phyloP scores from a whole-genome alignment of 2,797 vertebrate genomes.

The Muraenolepis orangiensis region DNA sequence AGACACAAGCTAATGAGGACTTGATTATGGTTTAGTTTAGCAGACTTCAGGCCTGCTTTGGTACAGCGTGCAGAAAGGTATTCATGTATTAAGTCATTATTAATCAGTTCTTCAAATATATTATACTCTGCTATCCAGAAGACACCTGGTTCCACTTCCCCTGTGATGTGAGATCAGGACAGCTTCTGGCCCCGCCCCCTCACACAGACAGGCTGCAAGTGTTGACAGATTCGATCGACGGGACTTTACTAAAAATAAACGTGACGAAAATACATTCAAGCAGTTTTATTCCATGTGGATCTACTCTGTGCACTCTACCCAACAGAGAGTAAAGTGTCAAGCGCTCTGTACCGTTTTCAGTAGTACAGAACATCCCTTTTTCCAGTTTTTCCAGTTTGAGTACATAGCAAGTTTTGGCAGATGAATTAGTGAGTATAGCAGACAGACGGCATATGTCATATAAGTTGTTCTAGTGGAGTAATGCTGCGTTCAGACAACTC shows the following conservation, averaged over 20 bases:
- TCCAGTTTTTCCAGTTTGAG: slow-evolving; percentile 24
- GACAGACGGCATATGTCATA: too few species aligned
- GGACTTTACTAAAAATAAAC: background rate
- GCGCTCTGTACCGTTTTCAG: slow-evolving; percentile 1
- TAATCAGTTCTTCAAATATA: background rate
- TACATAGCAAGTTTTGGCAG: slow-evolving; percentile 58
- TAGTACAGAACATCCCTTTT: background rate
- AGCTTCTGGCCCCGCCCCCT: background rate
- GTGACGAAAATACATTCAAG: slow-evolving; percentile 11
- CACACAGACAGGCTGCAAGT: background rate
- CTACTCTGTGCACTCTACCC: background rate
- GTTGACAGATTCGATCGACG: background rate
- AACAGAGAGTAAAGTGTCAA: background rate
- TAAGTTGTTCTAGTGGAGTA: too few species aligned
- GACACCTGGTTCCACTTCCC: background rate
- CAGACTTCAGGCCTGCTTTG: background rate
- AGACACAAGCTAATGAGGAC: background rate
- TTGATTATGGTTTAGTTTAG: background rate
- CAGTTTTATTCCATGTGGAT: background rate
- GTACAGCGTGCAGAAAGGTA: too few species aligned
- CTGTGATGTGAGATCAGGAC: background rate
- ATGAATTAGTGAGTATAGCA: slow-evolving; percentile 52
- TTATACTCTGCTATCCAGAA: background rate
- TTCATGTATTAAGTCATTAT: too few species aligned
- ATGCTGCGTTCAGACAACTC: too few species aligned